These are phyloP conservation scores for Pandion haliaetus DNA, from an alignment of 2,113 vertebrate genomes.

Conservation along the genomic window DNA sequence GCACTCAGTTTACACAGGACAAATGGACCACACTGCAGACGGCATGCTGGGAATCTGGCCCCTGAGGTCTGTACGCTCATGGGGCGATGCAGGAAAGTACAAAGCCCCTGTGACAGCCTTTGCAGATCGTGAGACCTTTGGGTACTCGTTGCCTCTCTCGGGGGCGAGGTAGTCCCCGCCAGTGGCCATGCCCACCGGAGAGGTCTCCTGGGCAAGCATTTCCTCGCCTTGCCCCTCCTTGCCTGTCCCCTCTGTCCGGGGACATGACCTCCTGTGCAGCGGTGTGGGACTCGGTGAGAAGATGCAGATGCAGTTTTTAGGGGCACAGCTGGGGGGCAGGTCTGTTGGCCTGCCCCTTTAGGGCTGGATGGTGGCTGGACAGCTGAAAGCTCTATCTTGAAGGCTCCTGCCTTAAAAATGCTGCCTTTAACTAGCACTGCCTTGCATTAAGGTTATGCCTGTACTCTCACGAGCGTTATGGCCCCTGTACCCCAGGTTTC, in stretches of 20 bases:
- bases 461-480: rapidly evolving
- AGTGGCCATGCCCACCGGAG: rapidly evolving
- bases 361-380: not conserved
- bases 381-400: not conserved
- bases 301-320: not conserved
- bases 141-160: not conserved
- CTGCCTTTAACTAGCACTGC: not conserved
- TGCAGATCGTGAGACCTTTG: not conserved
- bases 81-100: not conserved
- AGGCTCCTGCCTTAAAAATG: not conserved
- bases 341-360: not conserved
- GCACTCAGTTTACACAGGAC: not conserved
- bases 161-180: not conserved
- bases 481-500: not conserved
- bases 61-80: not conserved
- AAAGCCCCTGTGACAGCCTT: not conserved
- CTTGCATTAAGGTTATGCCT: not conserved
- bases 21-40: not conserved
- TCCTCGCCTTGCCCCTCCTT: not conserved
- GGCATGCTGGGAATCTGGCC: rapidly evolving
- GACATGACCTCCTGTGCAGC: rapidly evolving
- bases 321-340: not conserved
- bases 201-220: not conserved
- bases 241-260: rapidly evolving
- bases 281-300: not conserved